Base-by-base conservation (phyloP, 2,888 invertebrate genomes). In the Aleiodes leptofemur region DNA sequence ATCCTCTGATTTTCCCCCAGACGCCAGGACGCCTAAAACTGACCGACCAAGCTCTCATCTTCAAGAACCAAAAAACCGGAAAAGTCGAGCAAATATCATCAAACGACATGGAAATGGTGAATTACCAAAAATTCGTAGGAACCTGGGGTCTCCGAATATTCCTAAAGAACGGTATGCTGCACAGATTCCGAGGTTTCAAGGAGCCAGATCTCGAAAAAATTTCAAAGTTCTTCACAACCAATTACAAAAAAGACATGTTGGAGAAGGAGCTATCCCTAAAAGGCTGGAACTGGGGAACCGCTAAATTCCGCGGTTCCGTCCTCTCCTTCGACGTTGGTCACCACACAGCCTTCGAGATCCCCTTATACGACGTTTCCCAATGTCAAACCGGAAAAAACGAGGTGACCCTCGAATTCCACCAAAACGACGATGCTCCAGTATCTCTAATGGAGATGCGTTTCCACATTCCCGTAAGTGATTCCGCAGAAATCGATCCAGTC, bases 261-360 rank as follows among this genome's bases (percentile, higher is more conserved):
- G 97, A 97, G 84, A 96, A 96, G 84, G 99, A 99, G 85, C 90
- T 98, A 71, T 96, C 97, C 79, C 91, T 98, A 0, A 98, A 97
- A 88, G 99, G 99, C 0, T 99, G 99, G 99, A 99, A 99, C 90
- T 99, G 99, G 97, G 99, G 99, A 38, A 96, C 96, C 0, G 97
- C 97, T 0, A 96, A 96, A 83, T 99, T 99, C 87, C 94, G 94
- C 83, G 99, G 97, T 3, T 94, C 96, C 0, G 94, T 96, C 0
- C 90, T 97, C 0, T 95, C 94, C 86, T 97, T 96, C 86, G 96
- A 97, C 87, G 94, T 97, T 56, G 96, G 95, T 3, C 92, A 92
- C 43, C 93, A 94, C 82, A 95, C 96, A 13, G 96, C 97, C 0
- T 99, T 99, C 91, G 99, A 99, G 90, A 95, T 99, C 81, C 99